phyloP scores from a whole-genome alignment of 2,113 vertebrate genomes.

The Rostratula benghalensis region DNA sequence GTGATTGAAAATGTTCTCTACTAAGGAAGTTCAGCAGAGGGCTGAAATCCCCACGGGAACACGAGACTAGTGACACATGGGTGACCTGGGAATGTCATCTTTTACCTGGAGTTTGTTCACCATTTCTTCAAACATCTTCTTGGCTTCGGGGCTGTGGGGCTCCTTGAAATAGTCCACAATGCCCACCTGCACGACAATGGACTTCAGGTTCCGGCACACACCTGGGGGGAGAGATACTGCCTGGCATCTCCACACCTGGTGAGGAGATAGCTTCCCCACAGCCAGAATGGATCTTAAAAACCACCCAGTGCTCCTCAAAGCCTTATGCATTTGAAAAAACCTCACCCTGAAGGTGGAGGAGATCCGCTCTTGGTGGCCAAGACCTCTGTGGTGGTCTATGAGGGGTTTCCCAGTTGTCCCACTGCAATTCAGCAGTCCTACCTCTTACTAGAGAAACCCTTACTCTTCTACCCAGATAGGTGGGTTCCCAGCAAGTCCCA shows the following conservation, averaged over 20 bases:
- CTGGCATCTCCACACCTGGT: not conserved
- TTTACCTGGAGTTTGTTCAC: conserved; percentile 97
- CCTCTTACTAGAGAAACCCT: rapidly evolving
- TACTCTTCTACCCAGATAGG: not conserved
- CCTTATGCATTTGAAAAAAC: too few species aligned
- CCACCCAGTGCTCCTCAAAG: not conserved
- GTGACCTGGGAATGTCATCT: not conserved
- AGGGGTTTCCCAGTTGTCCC: not conserved
- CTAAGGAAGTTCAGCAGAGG: not conserved
- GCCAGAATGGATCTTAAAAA: not conserved
- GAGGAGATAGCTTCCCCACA: not conserved
- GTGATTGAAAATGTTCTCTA: not conserved
- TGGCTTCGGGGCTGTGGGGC: conserved; percentile 92
- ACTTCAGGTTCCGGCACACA: conserved; percentile 95
- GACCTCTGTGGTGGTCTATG: rapidly evolving
- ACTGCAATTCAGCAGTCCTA: not conserved
- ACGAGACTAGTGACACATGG: rapidly evolving
- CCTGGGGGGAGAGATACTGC: conserved; percentile 68
- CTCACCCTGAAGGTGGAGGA: not conserved
- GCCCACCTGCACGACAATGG: conserved; percentile 96
- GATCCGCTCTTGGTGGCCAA: rapidly evolving
- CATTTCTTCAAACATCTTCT: conserved; percentile 98
- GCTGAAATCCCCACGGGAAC: not conserved
- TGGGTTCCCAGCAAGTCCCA: not conserved
- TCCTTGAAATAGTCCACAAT: conserved; percentile 99